phyloP scores from a whole-genome alignment of 2,888 invertebrate genomes.

The Pyrrhopygopsis socrates region DNA sequence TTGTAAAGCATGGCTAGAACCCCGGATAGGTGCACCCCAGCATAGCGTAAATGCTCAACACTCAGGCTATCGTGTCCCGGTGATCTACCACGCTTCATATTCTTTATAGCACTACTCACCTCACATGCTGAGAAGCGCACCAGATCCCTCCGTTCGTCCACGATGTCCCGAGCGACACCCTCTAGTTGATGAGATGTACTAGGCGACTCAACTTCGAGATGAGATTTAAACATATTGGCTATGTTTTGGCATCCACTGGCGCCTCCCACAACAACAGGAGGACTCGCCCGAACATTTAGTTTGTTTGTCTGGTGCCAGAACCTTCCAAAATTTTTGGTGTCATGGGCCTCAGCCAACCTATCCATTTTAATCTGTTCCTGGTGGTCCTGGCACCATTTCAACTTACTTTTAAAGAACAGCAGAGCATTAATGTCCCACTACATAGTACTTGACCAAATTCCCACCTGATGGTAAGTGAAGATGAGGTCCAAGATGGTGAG shows the following conservation, averaged over 20 bases:
- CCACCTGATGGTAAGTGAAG: too few species aligned
- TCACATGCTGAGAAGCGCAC: not conserved
- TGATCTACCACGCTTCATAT: not conserved
- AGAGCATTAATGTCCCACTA: too few species aligned
- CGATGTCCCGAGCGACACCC: not conserved
- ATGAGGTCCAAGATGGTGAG: too few species aligned
- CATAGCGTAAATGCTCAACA: slow-evolving; percentile 36
- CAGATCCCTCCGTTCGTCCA: too few species aligned
- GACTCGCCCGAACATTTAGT: not conserved
- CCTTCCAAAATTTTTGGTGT: not conserved
- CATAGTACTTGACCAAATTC: too few species aligned
- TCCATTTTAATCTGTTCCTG: slow-evolving; percentile 24
- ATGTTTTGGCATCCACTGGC: not conserved
- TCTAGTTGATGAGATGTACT: too few species aligned
- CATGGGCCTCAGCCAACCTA: slow-evolving; percentile 24
- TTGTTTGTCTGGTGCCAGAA: not conserved
- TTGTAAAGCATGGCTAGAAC: too few species aligned
- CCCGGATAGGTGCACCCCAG: too few species aligned
- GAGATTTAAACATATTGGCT: not conserved
- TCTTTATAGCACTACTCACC: not conserved
- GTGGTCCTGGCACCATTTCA: slow-evolving; percentile 27
- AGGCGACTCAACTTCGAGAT: not conserved
- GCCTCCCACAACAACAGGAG: not conserved
- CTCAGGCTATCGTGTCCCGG: slow-evolving; percentile 31
- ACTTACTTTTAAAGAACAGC: slow-evolving; percentile 27